Evolutionary conservation across 2,113 vertebrate genomes (phyloP), one percentile per base, ranked within the genome.

Genomic region (Pogonocichla stellata): DNA sequence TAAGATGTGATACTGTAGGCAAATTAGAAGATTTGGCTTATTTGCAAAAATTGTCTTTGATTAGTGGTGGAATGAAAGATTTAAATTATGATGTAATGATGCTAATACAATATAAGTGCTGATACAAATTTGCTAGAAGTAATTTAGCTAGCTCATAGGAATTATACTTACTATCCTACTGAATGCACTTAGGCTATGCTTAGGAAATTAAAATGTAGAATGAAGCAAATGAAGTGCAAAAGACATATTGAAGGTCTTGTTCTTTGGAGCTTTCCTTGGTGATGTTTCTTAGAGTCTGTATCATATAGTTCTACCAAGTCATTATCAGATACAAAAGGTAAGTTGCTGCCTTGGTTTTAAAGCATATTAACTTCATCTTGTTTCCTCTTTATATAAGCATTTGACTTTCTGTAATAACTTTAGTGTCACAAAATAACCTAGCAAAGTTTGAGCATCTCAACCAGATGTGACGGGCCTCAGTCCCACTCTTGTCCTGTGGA

Each of bases 1-100:
- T 25, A n/a, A 82, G 51, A 58, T 12, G 22, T 12, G 12, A 47
- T n/a, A 58, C 8, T 50, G 19, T 48, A 34, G 47, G 62, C 34
- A 92, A 77, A 80, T 86, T 38, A 62, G 58, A 89, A 69, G n/a
- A 54, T 80, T 61, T 57, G 9, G 26, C 54, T 66, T 80, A 34
- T 86, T 88, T 90, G n/a, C 50, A 86, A 58, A 50, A 92, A 73
- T 25, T 93, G 50, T 29, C 45, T 88, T 90, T 95, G 90, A 92
- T 95, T 80, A 86, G 66, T 34, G 28, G 48, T 31, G 42, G 86
- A 96, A 93, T 70, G 31, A 69, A 95, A 88, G 33, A 26, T 86
- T 92, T 95, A 88, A 80, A 90, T 90, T 79, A 38, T 50, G 92
- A 88, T 0, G 1, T 90, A 77, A 90, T 86, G 62, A 61, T 80